Percentiles rank a stretch among this genome's conserved stretches.
Evolutionary conservation across 2,797 vertebrate genomes (phyloP).

Genomic region (Pseudochirops cupreus): DNA sequence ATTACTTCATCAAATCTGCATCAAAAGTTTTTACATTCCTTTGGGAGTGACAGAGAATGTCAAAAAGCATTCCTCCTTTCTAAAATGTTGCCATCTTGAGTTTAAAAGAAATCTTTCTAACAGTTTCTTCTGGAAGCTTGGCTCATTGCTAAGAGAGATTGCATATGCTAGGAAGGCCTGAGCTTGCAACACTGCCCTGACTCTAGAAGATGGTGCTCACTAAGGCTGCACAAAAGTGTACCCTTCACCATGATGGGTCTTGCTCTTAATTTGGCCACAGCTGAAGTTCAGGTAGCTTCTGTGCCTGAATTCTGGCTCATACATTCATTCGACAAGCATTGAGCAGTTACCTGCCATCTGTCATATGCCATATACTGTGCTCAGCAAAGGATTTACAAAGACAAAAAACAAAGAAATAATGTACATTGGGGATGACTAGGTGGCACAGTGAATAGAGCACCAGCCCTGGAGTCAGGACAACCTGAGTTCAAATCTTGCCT

Average conservation of each 20-base stretch:
- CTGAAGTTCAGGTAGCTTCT: not conserved
- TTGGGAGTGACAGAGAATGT: not conserved
- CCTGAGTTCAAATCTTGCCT: no score
- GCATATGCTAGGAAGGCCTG: not conserved
- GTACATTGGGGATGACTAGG: not conserved
- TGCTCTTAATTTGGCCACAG: not conserved
- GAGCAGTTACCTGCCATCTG: not conserved
- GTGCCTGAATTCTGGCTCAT: not conserved
- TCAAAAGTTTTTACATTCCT: not conserved
- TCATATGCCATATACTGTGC: not conserved
- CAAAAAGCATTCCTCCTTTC: not conserved
- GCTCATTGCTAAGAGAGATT: not conserved
- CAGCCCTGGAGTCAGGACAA: no score
- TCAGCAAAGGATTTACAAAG: not conserved
- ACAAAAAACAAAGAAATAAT: not conserved
- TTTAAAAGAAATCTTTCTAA: accelerated
- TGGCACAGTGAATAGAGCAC: no score
- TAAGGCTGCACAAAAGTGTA: not conserved
- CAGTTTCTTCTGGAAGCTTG: not conserved
- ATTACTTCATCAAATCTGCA: not conserved
- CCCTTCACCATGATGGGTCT: not conserved
- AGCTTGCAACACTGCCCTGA: not conserved
- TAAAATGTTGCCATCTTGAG: not conserved
- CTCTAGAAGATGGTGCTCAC: not conserved
- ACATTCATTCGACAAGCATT: not conserved